Evolutionary conservation across 2,113 vertebrate genomes (phyloP), one percentile per base, ranked within the genome.

Genomic region (Actenoides lindsayi): DNA sequence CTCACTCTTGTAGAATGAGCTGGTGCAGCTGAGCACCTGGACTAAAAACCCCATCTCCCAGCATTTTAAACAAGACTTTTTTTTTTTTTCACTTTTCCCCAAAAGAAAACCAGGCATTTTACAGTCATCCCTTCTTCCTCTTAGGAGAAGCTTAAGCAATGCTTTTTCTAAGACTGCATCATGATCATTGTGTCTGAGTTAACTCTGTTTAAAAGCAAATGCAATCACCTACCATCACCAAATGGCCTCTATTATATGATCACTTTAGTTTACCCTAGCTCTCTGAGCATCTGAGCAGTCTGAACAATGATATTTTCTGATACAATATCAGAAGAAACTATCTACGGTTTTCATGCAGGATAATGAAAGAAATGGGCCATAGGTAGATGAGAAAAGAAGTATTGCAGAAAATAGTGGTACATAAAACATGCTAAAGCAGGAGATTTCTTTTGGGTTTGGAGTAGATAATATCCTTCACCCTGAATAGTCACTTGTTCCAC

Each of bases 171-270:
- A 71, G 27, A 73, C 65, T 67, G 28, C 16, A 93, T 90, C 42
- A 35, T 67, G 39, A 80, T 74, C 86, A 59, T 51, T 57, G 10
- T 69, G 35, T 57, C 77, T 48, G 69, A 85, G 37, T 46, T 87
- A 76, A 76, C 80, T 64, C 20, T 73, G 44, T 94, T 90, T 86
- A 89, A 93, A 92, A 77, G 60, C 20, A 90, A 96, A 94, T 83
- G 60, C 54, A 90, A 67, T 83, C 86, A 93, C 77, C 44, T 27
- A 67, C 68, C 53, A 87, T 65, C 31, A 85, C 63, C 33, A 83
- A 89, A 87, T 64, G 15, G 44, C 41, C 59, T 79, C 62, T 91
- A 28, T 53, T 85, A 68, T 28, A 56, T 30, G 69, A 50, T 20
- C 90, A 39, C 48, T 94, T 73, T 11, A 77, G 76, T 83, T 93